These are phyloP conservation scores for Agrypnus murinus DNA, from an alignment of 2,888 invertebrate species.

Conservation along the genomic window DNA sequence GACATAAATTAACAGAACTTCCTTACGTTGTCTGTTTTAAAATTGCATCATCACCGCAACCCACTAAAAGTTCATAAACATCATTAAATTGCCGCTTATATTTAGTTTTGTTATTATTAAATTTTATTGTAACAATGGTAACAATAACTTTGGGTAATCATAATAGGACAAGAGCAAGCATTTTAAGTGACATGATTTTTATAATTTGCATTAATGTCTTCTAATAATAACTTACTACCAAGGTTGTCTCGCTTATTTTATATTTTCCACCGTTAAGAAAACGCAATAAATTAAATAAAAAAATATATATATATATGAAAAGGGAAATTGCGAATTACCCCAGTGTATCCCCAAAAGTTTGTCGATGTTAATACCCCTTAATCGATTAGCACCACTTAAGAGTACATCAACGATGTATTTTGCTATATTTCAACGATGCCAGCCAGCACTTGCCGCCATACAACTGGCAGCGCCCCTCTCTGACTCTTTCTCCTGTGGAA, in stretches of 20 bases:
- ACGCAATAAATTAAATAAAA: background rate
- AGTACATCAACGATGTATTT: background rate
- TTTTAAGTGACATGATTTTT: background rate
- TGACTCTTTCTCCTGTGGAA: conserved; percentile 14
- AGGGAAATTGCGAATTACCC: background rate
- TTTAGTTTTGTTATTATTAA: background rate
- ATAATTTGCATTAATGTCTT: background rate
- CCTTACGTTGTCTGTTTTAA: conserved; percentile 2
- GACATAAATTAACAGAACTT: conserved; percentile 1
- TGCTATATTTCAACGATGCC: conserved; percentile 1
- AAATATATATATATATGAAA: too few species aligned
- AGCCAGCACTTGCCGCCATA: background rate
- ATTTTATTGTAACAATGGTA: background rate
- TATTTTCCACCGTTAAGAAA: background rate
- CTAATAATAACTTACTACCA: conserved; percentile 8
- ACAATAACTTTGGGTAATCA: background rate
- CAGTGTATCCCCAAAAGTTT: too few species aligned
- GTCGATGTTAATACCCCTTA: too few species aligned
- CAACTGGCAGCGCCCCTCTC: conserved; percentile 15
- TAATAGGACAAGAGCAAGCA: background rate
- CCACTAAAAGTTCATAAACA: conserved; percentile 42
- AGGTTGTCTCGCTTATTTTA: conserved; percentile 13
- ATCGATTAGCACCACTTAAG: too few species aligned
- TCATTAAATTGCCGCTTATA: conserved; percentile 1
- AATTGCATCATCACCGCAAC: conserved; percentile 27